These are phyloP conservation scores for Chromis chromis DNA, from an alignment of 2,797 vertebrate species.

Conservation along the genomic window DNA sequence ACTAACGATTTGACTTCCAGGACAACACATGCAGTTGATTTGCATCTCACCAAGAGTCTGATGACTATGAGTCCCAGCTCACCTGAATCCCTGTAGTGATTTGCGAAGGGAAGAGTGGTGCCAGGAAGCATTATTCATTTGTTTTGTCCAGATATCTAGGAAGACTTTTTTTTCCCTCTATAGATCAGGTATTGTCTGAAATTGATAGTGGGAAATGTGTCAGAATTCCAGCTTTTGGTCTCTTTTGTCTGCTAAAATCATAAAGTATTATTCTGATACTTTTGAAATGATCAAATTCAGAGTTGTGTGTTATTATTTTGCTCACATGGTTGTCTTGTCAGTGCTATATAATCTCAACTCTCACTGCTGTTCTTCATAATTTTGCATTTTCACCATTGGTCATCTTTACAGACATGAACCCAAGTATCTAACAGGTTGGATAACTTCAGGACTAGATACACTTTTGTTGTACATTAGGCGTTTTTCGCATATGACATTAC, in stretches of 20 bases:
- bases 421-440: too few relatives aligned
- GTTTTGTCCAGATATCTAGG: not conserved
- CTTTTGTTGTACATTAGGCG: too few relatives aligned
- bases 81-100: conserved; percentile 5
- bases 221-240: not conserved
- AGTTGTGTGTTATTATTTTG: not conserved
- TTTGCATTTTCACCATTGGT: not conserved
- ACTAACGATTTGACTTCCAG: conserved; percentile 74
- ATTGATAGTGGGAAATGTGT: not conserved
- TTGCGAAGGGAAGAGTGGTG: not conserved
- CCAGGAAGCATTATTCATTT: not conserved
- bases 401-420: too few relatives aligned
- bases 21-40: conserved; percentile 59
- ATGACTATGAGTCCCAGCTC: conserved; percentile 31
- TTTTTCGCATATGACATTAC: too few relatives aligned
- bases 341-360: not conserved
- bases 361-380: not conserved
- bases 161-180: not conserved
- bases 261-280: too few relatives aligned
- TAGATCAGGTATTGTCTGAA: not conserved
- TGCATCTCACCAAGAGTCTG: conserved; percentile 62
- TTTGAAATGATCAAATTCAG: not conserved
- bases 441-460: too few relatives aligned
- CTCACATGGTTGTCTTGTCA: not conserved
- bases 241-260: not conserved